phyloP scores from a whole-genome alignment of 2,888 invertebrate species.

The Phyllotreta striolata region DNA sequence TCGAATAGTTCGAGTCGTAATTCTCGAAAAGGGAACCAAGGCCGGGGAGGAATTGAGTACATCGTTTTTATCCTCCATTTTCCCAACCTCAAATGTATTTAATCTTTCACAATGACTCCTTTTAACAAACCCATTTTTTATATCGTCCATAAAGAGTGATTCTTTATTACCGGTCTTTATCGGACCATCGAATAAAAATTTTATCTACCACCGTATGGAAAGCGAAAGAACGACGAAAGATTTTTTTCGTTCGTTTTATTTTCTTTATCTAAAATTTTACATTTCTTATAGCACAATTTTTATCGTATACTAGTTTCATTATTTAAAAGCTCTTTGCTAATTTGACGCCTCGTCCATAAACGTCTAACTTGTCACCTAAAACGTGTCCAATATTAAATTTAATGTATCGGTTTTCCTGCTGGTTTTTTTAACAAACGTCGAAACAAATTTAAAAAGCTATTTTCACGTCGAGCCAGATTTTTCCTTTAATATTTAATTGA shows the following conservation, averaged over 20 bases:
- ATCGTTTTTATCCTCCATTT: slow-evolving; percentile 12
- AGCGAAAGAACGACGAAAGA: neutral
- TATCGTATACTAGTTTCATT: no score
- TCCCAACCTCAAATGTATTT: slow-evolving; percentile 21
- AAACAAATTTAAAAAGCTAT: neutral
- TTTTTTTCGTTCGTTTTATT: no score
- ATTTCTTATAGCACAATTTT: no score
- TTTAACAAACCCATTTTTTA: slow-evolving; percentile 28
- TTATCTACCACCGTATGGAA: slow-evolving; percentile 10
- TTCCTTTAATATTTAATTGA: slow-evolving; percentile 3
- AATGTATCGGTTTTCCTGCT: no score
- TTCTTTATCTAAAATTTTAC: no score
- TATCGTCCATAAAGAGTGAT: slow-evolving; percentile 20
- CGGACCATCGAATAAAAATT: slow-evolving; percentile 11
- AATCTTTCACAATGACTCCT: slow-evolving; percentile 25
- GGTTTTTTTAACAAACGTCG: no score
- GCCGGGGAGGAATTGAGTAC: neutral
- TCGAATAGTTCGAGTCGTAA: slow-evolving; percentile 10
- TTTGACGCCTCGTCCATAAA: no score
- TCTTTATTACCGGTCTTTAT: slow-evolving; percentile 15
- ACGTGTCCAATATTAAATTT: no score
- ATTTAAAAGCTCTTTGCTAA: no score
- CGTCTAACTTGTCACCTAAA: no score
- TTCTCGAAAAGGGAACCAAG: slow-evolving; percentile 10
- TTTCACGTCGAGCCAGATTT: neutral